A percentile compares a stretch with the other conserved stretches of the same genome.
These are phyloP conservation scores for Manis javanica DNA, from an alignment of 2,797 vertebrate genomes.

Conservation along the genomic window DNA sequence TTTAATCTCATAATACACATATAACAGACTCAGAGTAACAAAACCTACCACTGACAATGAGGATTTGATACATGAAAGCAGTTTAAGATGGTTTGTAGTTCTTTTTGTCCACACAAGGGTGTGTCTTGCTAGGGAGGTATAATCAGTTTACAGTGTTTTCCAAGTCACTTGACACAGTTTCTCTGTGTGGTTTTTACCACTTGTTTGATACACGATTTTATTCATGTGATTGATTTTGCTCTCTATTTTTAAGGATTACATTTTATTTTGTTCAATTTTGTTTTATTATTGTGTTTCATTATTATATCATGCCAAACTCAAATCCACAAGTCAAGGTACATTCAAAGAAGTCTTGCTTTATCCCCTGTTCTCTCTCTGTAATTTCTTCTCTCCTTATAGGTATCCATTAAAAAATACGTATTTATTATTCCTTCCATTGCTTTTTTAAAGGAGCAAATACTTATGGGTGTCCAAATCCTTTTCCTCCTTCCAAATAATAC, in stretches of 20 bases:
- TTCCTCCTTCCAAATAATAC: neutral
- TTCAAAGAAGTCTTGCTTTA: neutral
- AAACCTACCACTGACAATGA: neutral
- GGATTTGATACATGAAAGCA: neutral
- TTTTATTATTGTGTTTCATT: conserved; percentile 4
- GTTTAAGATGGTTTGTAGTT: neutral
- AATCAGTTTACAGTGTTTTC: neutral
- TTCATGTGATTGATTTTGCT: conserved; percentile 18
- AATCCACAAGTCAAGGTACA: neutral
- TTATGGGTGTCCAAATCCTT: neutral
- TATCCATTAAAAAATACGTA: neutral
- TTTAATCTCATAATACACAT: neutral
- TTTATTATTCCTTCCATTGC: neutral
- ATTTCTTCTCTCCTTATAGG: neutral
- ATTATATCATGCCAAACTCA: neutral
- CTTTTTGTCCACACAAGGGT: neutral
- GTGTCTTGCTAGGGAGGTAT: neutral
- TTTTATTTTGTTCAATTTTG: neutral
- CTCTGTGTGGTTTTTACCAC: neutral
- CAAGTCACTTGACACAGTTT: neutral
- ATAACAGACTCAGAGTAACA: neutral
- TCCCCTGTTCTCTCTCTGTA: neutral
- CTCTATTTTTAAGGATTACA: conserved; percentile 4
- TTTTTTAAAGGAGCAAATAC: neutral
- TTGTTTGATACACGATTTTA: neutral